Percentiles rank a stretch among this genome's conserved stretches.
phyloP scores from a whole-genome alignment of 2,113 vertebrate species.

The Donacobius atricapilla region DNA sequence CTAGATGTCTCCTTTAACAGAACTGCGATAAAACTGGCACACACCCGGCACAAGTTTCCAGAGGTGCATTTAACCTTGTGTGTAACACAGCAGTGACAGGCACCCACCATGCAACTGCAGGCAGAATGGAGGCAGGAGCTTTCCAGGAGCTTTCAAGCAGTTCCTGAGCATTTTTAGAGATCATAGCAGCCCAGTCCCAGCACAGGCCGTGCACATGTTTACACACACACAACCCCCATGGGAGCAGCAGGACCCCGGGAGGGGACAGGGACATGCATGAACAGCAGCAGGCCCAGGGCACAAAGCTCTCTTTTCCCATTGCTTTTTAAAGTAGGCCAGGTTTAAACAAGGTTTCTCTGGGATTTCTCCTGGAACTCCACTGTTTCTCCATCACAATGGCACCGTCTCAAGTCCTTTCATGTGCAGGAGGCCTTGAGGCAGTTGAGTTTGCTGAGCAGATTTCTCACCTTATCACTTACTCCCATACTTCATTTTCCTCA shows the following conservation, averaged over 20 bases:
- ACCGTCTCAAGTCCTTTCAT: background rate
- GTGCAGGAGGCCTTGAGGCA: background rate
- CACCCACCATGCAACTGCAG: accelerated
- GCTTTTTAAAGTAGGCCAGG: background rate
- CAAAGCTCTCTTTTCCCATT: background rate
- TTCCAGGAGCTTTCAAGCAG: background rate
- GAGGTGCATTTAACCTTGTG: background rate
- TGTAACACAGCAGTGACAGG: background rate
- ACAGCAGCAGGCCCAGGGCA: background rate
- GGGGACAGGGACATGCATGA: accelerated
- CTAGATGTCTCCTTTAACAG: background rate
- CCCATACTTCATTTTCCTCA: background rate
- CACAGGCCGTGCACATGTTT: accelerated
- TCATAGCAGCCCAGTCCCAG: background rate
- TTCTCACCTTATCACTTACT: conserved; percentile 2
- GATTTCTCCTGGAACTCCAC: background rate
- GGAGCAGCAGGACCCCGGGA: background rate
- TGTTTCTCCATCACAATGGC: background rate
- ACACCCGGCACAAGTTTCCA: too few species aligned
- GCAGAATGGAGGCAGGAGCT: background rate
- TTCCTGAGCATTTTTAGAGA: background rate
- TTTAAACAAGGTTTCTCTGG: background rate
- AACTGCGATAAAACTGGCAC: background rate
- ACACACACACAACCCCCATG: accelerated
- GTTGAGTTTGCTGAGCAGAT: background rate